These are phyloP conservation scores for Ursus arctos DNA, from an alignment of 2,113 vertebrate genomes.

Conservation along the genomic window DNA sequence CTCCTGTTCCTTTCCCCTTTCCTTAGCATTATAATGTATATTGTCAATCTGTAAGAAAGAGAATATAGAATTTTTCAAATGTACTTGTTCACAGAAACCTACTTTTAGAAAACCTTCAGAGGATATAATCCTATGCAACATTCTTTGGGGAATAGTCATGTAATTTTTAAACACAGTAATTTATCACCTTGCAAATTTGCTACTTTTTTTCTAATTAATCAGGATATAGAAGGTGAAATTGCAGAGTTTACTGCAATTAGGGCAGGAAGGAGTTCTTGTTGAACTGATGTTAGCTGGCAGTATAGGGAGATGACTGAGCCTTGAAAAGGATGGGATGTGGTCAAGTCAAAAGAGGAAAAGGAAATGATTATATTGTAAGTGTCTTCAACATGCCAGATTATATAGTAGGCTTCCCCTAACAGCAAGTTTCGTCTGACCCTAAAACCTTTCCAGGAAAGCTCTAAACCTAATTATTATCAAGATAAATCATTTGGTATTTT, in stretches of 20 bases:
- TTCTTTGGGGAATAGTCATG: background rate
- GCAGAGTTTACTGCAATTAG: conserved; percentile 7
- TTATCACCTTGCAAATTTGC: conserved; percentile 1
- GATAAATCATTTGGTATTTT: background rate
- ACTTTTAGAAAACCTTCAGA: background rate
- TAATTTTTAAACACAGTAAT: conserved; percentile 42
- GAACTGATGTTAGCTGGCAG: background rate
- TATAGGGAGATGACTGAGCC: background rate
- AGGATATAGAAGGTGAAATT: conserved; percentile 17
- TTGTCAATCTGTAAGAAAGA: background rate
- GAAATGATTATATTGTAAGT: background rate
- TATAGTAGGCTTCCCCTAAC: background rate
- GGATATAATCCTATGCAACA: background rate
- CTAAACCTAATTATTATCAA: background rate
- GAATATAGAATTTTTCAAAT: background rate
- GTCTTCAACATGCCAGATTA: background rate
- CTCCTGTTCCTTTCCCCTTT: background rate
- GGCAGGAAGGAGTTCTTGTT: background rate
- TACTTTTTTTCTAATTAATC: conserved; percentile 48
- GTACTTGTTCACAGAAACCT: background rate
- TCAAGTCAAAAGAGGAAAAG: background rate
- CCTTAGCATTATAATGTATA: background rate
- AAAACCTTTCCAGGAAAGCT: background rate
- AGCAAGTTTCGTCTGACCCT: background rate
- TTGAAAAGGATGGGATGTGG: background rate